Base-by-base conservation (phyloP, 2,113 vertebrate species). In the Microtus pennsylvanicus region DNA sequence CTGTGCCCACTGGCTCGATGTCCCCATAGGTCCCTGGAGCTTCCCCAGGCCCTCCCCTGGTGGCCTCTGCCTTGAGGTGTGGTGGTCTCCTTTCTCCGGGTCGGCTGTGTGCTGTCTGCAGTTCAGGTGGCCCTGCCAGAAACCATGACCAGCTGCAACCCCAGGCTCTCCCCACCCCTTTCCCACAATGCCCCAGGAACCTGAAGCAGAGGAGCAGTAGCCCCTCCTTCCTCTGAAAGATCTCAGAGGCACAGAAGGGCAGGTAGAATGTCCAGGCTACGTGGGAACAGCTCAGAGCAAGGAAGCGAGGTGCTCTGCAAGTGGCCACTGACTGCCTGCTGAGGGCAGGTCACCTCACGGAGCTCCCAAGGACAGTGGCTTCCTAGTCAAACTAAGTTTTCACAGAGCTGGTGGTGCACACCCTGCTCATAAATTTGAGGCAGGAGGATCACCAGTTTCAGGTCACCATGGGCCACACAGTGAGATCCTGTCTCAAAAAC, bases 1-100 rank as follows among this genome's bases (percentile, higher is more conserved):
- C 98, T 0, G 97, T 98, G 85, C 99, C 99, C 86, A 98, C 98
- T 0, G 98, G 98, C 61, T 98, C 98, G 4, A 98, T 96, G n/a
- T 98, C 98, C 55, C 72, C 88, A 50, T 96, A 97, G 7, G 94
- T 91, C 30, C 97, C 96, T 0, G 97, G 70, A 87, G 89, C 19
- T 0, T 0, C 98, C 98, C 58, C 98, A 97, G 0, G 96, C 97
- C 22, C n/a, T 42, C 81, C 58, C 24, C 52, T 83, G 58, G n/a
- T 30, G n/a, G 95, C 33, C 5, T 98, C 98, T 33, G 97, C 75
- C 93, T 97, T 98, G 38, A 80, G 17, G 67, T 95, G 90, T 0
- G 93, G 28, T 0, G 83, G 87, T 61, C 97, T 98, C 35, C 95
- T 77, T 61, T 97, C 98, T 16, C 97, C 98, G 45, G 95, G 87